phyloP scores from a whole-genome alignment of 2,113 vertebrate genomes.

The Sinosuthora webbiana region DNA sequence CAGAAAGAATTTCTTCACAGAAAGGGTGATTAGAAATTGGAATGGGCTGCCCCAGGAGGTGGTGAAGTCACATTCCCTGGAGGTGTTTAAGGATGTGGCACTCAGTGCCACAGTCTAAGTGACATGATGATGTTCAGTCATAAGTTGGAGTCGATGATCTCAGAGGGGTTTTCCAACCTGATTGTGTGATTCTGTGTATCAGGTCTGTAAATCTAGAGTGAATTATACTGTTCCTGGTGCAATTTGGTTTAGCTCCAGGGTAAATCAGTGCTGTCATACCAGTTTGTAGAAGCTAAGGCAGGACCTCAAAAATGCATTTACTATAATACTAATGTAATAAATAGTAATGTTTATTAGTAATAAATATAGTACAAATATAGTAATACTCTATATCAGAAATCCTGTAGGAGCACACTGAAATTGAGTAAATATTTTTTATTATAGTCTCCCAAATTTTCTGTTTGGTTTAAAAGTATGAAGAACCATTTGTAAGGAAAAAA shows the following conservation, averaged over 20 bases:
- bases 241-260: neutral
- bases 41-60: neutral
- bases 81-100: neutral
- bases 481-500: neutral
- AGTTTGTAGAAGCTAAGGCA: neutral
- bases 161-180: neutral
- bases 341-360: neutral
- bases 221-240: neutral
- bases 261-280: neutral
- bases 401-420: neutral
- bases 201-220: neutral
- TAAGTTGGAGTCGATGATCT: fast-evolving
- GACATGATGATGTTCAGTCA: neutral
- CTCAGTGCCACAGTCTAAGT: neutral
- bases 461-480: neutral
- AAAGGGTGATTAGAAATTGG: neutral
- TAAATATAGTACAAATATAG: neutral
- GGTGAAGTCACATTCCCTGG: neutral
- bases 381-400: neutral
- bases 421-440: neutral
- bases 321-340: neutral
- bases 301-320: neutral
- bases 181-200: neutral
- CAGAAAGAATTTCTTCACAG: neutral
- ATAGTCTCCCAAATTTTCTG: neutral